Conservation (phyloP, 2,113 vertebrate species). For the Mormyrus iriodes region DNA sequence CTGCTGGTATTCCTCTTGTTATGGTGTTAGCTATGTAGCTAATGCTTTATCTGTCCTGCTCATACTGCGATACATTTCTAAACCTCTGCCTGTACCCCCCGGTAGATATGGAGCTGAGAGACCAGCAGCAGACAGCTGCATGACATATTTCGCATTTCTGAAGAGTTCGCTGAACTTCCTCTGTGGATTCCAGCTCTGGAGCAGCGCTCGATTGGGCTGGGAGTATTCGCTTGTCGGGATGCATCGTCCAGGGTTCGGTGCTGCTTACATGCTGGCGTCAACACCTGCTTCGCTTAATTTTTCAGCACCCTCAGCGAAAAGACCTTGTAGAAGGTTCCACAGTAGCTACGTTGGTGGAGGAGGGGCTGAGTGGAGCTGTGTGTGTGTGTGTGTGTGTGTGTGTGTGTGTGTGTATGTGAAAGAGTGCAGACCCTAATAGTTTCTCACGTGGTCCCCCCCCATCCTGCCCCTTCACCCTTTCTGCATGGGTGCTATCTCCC, state of each 20-base stretch:
- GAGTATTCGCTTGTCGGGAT: background rate
- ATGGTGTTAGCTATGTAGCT: background rate
- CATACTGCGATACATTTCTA: background rate
- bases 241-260: background rate
- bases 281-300: background rate
- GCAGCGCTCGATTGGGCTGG: background rate
- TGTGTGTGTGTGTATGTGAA: background rate
- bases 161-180: background rate
- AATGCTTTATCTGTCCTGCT: background rate
- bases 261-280: background rate
- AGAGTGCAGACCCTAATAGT: background rate
- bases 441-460: background rate
- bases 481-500: constrained; percentile 21
- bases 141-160: background rate
- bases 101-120: background rate
- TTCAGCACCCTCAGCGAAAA: background rate
- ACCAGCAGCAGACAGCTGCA: background rate
- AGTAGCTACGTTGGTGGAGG: background rate
- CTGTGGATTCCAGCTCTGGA: constrained; percentile 5
- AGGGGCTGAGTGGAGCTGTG: background rate
- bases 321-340: background rate
- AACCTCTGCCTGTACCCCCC: background rate
- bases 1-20: background rate
- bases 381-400: background rate
- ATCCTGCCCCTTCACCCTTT: background rate